Conservation (phyloP, 2,797 vertebrate species). For the Chelidonichthys spinosus region DNA sequence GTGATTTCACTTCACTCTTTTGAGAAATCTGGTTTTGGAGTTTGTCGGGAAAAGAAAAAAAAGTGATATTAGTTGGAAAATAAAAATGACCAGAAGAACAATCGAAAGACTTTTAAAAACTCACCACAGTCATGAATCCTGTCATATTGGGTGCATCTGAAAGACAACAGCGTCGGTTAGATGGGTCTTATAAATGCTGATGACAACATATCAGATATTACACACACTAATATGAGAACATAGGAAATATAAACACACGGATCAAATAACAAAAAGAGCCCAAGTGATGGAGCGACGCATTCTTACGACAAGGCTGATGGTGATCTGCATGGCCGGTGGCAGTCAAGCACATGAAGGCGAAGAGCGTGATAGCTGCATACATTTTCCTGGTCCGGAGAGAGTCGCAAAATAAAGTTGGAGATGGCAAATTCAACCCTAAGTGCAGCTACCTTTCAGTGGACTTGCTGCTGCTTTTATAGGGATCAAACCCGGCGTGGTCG, state of each 20-base stretch:
- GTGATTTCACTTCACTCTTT: conserved; percentile 65
- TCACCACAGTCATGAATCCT: conserved; percentile 73
- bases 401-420: conserved; percentile 44
- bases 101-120: conserved; percentile 21
- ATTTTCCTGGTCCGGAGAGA: conserved; percentile 64
- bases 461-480: conserved; percentile 72
- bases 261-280: neutral
- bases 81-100: neutral
- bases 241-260: neutral
- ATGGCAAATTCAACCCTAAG: conserved; percentile 46
- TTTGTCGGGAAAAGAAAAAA: no score
- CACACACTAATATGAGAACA: neutral
- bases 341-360: conserved; percentile 74
- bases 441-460: conserved; percentile 44
- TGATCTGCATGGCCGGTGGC: conserved; percentile 68
- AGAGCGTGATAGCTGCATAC: conserved; percentile 58
- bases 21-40: conserved; percentile 51
- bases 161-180: conserved; percentile 45
- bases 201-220: neutral
- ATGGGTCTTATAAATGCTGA: neutral
- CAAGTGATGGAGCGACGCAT: conserved; percentile 6
- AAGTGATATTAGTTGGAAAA: neutral
- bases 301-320: conserved; percentile 84
- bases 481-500: neutral
- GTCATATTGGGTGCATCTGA: conserved; percentile 80